Percentiles rank a stretch among this genome's conserved stretches.
These are phyloP conservation scores for Prunella strophiata DNA, from an alignment of 2,797 vertebrate genomes.

Conservation along the genomic window DNA sequence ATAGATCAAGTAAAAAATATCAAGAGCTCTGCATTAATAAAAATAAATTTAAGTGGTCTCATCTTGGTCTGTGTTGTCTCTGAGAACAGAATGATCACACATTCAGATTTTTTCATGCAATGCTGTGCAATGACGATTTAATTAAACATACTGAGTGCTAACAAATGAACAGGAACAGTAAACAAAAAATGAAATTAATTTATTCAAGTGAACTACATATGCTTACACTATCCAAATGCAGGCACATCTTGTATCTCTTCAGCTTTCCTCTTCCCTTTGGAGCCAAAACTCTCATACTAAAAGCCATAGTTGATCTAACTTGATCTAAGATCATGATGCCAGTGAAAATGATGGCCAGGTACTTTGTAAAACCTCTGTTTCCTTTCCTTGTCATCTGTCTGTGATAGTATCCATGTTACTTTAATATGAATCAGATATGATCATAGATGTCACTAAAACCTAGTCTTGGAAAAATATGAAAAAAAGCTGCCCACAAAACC, in stretches of 20 bases:
- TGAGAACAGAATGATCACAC: background rate
- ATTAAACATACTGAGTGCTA: background rate
- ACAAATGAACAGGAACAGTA: background rate
- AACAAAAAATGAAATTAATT: background rate
- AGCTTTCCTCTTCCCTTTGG: background rate
- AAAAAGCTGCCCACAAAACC: background rate
- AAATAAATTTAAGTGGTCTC: background rate
- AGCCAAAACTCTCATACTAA: background rate
- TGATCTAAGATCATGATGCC: background rate
- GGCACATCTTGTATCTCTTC: background rate
- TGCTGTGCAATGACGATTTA: background rate
- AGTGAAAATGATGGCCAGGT: fast-evolving
- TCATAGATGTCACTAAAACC: background rate
- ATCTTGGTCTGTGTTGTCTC: background rate
- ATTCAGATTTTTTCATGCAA: background rate
- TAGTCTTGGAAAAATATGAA: background rate
- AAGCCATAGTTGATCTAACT: background rate
- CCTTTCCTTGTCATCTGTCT: background rate
- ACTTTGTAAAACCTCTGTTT: background rate
- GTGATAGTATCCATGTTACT: background rate
- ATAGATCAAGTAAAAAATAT: background rate
- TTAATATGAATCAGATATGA: background rate
- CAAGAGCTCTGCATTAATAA: background rate
- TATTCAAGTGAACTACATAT: background rate
- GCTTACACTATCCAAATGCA: background rate